Conservation (phyloP, 2,888 invertebrate genomes). For the Timema cristinae region DNA sequence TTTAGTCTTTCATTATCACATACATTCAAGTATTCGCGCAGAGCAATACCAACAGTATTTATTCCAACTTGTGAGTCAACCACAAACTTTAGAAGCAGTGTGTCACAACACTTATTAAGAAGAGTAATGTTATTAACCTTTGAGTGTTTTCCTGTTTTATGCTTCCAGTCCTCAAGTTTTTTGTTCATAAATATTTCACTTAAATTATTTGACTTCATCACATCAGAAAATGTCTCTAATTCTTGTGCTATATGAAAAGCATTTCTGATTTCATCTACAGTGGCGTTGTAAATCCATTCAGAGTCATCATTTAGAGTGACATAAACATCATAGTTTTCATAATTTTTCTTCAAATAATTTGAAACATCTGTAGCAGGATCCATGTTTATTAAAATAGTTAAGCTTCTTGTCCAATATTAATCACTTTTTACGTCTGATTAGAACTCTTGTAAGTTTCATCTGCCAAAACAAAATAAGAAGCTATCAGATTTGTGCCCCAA, state of each 20-base stretch:
- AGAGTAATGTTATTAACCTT: conserved; percentile 36
- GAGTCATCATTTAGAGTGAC: conserved; percentile 45
- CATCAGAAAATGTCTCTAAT: conserved; percentile 52
- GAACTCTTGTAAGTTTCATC: no score
- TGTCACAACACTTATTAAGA: conserved; percentile 47
- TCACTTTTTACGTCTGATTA: no score
- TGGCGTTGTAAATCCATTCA: conserved; percentile 48
- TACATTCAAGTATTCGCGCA: conserved; percentile 46
- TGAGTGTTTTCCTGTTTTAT: conserved; percentile 36
- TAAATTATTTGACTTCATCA: conserved; percentile 44
- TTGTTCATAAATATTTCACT: conserved; percentile 43
- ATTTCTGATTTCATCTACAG: conserved; percentile 50
- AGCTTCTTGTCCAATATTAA: no score
- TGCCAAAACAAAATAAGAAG: no score
- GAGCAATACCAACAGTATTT: conserved; percentile 43
- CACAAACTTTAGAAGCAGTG: conserved; percentile 47
- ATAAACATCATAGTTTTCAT: no score
- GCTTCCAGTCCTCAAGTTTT: conserved; percentile 46
- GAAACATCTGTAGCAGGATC: no score
- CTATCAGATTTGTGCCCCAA: no score
- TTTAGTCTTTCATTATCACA: conserved; percentile 46
- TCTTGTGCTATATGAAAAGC: conserved; percentile 53
- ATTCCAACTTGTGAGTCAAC: conserved; percentile 40
- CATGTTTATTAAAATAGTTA: no score
- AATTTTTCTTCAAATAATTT: no score